Evolutionary conservation across 2,113 vertebrate genomes (phyloP).

Genomic region (Vicugna pacos): DNA sequence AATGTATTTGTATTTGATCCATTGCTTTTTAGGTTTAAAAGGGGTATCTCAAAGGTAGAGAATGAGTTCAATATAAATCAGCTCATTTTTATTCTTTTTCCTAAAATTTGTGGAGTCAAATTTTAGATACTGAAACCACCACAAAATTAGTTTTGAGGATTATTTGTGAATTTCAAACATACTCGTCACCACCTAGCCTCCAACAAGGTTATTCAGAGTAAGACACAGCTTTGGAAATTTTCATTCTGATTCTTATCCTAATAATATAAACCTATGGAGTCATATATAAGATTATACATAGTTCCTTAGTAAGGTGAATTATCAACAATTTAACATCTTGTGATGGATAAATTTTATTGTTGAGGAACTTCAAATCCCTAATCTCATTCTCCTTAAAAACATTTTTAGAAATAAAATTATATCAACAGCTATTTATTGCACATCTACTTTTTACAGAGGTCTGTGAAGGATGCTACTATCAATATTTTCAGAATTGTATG

Average conservation of each 20-base stretch:
- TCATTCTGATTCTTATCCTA: not conserved
- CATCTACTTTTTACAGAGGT: not conserved
- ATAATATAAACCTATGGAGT: conserved; percentile 29
- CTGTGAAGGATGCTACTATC: not conserved
- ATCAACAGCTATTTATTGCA: conserved; percentile 20
- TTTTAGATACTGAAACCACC: not conserved
- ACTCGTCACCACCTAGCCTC: not conserved
- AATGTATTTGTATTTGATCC: not conserved
- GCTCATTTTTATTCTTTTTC: conserved; percentile 32
- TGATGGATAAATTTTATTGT: conserved; percentile 25
- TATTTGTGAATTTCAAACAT: conserved; percentile 51
- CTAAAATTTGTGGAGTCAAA: conserved; percentile 6
- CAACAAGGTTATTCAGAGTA: not conserved
- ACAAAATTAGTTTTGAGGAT: not conserved
- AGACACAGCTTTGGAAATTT: not conserved
- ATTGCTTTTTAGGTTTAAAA: not conserved
- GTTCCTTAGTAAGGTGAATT: not conserved
- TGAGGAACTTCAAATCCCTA: conserved; percentile 36
- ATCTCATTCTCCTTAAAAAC: conserved; percentile 51
- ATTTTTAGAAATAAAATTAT: conserved; percentile 27
- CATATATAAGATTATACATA: not conserved
- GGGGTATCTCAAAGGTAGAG: not conserved
- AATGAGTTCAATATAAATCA: not conserved
- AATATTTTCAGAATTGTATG: conserved; percentile 47
- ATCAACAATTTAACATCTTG: conserved; percentile 46